phyloP scores from a whole-genome alignment of 1,140 invertebrate genomes.

The Carposina sasakii region DNA sequence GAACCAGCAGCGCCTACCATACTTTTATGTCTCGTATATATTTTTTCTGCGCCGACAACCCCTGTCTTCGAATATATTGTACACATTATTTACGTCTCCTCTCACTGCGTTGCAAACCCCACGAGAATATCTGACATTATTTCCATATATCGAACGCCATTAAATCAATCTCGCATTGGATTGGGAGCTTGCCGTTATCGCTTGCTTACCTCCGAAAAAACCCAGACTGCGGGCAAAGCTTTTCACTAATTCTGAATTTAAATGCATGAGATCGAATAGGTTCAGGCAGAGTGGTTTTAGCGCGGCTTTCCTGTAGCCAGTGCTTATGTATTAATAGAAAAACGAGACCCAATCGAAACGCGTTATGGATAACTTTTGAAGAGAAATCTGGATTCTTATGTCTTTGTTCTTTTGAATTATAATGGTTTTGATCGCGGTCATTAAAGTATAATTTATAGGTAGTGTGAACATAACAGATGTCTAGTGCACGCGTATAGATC shows the following conservation, averaged over 20 bases:
- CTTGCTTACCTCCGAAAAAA: slow-evolving; percentile 56
- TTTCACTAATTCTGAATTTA: slow-evolving; percentile 68
- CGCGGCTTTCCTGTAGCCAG: slow-evolving; percentile 43
- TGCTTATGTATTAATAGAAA: slow-evolving; percentile 54
- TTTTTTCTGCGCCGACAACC: slow-evolving; percentile 45
- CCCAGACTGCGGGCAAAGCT: slow-evolving; percentile 47
- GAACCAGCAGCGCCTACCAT: slow-evolving; percentile 44
- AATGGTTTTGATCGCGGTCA: slow-evolving; percentile 13
- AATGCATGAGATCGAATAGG: slow-evolving; percentile 68
- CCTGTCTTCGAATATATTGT: slow-evolving; percentile 45
- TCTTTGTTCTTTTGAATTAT: too few relatives aligned
- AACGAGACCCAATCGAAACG: too few relatives aligned
- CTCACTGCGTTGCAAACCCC: slow-evolving; percentile 26
- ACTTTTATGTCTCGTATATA: slow-evolving; percentile 55
- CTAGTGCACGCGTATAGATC: slow-evolving; percentile 35
- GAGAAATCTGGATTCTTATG: too few relatives aligned
- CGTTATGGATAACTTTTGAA: too few relatives aligned
- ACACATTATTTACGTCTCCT: slow-evolving; percentile 61
- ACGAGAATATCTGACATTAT: slow-evolving; percentile 44
- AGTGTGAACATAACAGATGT: slow-evolving; percentile 57
- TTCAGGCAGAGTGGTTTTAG: slow-evolving; percentile 47
- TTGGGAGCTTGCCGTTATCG: slow-evolving; percentile 45
- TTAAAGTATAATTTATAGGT: slow-evolving; percentile 31
- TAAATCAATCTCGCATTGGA: slow-evolving; percentile 59
- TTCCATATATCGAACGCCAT: slow-evolving; percentile 31